These are phyloP conservation scores for Drosophila stalkeri DNA, from an alignment of 2,888 invertebrate genomes.

Conservation along the genomic window DNA sequence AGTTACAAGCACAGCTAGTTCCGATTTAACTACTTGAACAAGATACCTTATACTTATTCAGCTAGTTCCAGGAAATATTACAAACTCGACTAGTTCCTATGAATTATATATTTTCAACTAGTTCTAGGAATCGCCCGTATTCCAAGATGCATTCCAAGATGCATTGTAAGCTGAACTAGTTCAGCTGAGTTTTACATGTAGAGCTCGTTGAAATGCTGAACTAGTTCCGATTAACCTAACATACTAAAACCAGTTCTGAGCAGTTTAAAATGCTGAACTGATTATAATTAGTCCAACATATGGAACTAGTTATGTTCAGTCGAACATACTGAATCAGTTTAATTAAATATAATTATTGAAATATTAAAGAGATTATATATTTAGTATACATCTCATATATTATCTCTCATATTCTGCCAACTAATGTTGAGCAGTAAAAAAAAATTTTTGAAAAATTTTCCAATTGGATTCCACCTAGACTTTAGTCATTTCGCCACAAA, in stretches of 20 bases:
- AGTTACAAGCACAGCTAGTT: not conserved
- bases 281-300: not conserved
- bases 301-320: not conserved
- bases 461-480: not conserved
- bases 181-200: not conserved
- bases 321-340: not conserved
- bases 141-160: not conserved
- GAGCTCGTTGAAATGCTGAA: not conserved
- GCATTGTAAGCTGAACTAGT: not conserved
- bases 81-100: not conserved
- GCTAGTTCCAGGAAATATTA: not conserved
- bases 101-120: too few relatives aligned
- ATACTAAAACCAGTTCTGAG: not conserved
- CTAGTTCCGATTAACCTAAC: not conserved
- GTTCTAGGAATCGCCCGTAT: not conserved
- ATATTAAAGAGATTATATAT: not conserved
- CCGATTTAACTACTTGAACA: too few relatives aligned
- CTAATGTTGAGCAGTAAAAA: not conserved
- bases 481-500: not conserved
- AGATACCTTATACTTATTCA: not conserved
- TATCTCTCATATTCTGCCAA: not conserved
- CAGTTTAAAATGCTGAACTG: not conserved
- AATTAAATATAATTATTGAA: not conserved
- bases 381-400: not conserved
- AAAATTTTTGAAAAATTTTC: too few relatives aligned